A percentile compares a stretch with the other conserved stretches of the same genome.
Conservation (phyloP, 2,888 invertebrate species). For the Orchesella flavescens region DNA sequence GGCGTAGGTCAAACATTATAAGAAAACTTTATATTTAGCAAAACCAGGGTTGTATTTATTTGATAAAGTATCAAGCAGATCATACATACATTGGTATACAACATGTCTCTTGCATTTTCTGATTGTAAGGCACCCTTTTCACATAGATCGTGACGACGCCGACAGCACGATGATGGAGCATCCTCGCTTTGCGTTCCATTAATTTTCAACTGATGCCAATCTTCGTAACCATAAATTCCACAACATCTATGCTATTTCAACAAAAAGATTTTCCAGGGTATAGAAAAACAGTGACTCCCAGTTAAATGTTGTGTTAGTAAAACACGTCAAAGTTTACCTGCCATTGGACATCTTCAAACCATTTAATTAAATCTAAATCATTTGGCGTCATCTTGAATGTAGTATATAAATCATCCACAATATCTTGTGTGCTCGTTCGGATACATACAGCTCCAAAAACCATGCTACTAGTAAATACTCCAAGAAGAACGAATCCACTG, state of each 20-base stretch:
- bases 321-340: constrained; percentile 41
- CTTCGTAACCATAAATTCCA: constrained; percentile 37
- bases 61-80: too few species aligned
- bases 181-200: not conserved
- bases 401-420: constrained; percentile 23
- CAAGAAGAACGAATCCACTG: constrained; percentile 50
- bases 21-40: too few species aligned
- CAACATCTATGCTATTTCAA: constrained; percentile 52
- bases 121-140: not conserved
- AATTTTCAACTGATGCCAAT: constrained; percentile 29
- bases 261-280: not conserved
- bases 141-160: not conserved
- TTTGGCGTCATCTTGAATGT: constrained; percentile 11
- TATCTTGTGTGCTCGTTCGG: constrained; percentile 15
- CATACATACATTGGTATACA: too few species aligned
- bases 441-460: constrained; percentile 45
- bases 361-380: not conserved
- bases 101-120: too few species aligned
- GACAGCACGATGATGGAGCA: constrained; percentile 51
- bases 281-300: too few species aligned
- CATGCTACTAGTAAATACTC: constrained; percentile 27
- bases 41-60: too few species aligned
- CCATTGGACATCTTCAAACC: constrained; percentile 46
- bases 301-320: not conserved
- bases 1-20: too few species aligned